Evolutionary conservation across 2,797 vertebrate genomes (phyloP).

Genomic region (Xiphophorus birchmanni): DNA sequence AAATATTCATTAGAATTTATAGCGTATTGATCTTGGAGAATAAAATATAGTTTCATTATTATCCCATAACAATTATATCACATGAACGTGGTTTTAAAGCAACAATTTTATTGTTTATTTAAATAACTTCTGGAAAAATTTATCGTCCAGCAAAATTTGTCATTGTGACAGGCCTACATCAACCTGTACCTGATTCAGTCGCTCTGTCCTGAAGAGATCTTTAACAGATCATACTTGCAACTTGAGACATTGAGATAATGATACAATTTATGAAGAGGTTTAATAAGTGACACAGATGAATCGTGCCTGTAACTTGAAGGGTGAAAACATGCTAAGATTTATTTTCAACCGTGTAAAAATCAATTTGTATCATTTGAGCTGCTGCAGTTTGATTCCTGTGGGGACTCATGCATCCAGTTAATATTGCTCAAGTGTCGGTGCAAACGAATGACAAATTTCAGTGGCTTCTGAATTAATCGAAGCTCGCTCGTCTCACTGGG

Average conservation of each 20-base stretch:
- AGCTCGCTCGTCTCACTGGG: conserved; percentile 1
- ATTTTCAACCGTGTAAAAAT: conserved; percentile 42
- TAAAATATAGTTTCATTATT: no score
- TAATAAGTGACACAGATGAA: conserved; percentile 20
- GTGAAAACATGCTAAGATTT: conserved; percentile 33
- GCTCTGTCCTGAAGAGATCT: background rate
- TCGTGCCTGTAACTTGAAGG: conserved; percentile 3
- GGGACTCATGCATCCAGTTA: conserved; percentile 40
- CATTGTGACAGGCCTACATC: no score
- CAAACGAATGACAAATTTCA: conserved; percentile 56
- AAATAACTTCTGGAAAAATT: no score
- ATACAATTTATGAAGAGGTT: conserved; percentile 2
- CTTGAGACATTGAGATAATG: conserved; percentile 22
- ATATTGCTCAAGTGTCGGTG: conserved; percentile 25
- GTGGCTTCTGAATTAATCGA: conserved; percentile 45
- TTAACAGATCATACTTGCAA: conserved; percentile 19
- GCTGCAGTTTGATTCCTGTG: conserved; percentile 33
- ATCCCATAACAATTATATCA: no score
- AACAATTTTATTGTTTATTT: no score
- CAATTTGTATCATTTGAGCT: conserved; percentile 34
- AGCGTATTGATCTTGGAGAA: no score
- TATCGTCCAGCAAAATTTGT: no score
- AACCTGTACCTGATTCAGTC: background rate
- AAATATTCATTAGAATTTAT: no score
- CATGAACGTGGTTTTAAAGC: no score